Evolutionary conservation across 2,888 invertebrate species (phyloP), one percentile per base, ranked within the genome.

Genomic region (Drosophila neoperkinsi): DNA sequence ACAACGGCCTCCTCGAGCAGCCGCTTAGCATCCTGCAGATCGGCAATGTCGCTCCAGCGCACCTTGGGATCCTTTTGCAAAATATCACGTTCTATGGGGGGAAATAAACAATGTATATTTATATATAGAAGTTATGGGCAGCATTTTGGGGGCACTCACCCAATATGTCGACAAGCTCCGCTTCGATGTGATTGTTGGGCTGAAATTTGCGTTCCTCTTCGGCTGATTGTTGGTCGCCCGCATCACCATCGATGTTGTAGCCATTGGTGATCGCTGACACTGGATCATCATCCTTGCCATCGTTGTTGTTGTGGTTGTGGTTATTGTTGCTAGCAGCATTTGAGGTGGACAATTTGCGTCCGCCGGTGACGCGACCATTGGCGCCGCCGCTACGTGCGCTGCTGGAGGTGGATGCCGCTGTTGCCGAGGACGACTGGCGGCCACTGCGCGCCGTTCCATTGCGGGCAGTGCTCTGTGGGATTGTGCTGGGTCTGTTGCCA

Each of bases 21-120:
- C 75, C 97, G 94, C 93, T 98, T 98, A 9, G 98, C 98, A 93
- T 98, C 98, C 13, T 96, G 94, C 56, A 98, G 94, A 93, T 98
- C 98, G 0, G 98, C 98, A 91, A 98, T 98, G 92, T 98, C 98
- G 89, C 96, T 97, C 99, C 99, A 99, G 90, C 96, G 95, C 71
- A 99, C 98, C 93, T 98, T 98, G 21, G 98, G 98, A 94, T 99
- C 98, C 94, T 98, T 98, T 94, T 98, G 98, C 82, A 99, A 96
- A 93, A 99, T 99, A 93, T 99, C 99, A 87, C 99, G 94, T 94
- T 99, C 99, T 94, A 56, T n/a, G 94, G 1, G 7, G 21, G 13
- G 11, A 6, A 18, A 52, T 1, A 4, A 5, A 4, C 21, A 38
- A 30, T 49, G 49, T 36, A n/a, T 46, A 28, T 25, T 9, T 46